These are phyloP conservation scores for Hydrophis major DNA, from an alignment of 2,797 vertebrate genomes.

Conservation along the genomic window DNA sequence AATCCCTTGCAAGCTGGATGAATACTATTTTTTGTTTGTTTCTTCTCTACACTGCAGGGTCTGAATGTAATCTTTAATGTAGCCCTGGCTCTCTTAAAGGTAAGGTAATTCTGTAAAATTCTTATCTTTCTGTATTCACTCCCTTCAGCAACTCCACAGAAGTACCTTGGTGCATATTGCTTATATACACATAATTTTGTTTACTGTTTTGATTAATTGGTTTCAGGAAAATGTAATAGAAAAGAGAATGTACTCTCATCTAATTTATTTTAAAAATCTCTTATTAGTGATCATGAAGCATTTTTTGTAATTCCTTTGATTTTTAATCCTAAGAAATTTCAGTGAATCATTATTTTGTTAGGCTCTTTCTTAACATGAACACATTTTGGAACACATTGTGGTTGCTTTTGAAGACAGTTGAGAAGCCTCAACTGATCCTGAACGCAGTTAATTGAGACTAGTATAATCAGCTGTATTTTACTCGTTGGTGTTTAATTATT, in stretches of 20 bases:
- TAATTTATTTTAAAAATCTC: neutral
- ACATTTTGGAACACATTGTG: neutral
- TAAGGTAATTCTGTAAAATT: conserved; percentile 61
- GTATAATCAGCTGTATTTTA: neutral
- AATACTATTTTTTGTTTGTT: conserved; percentile 40
- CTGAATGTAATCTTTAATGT: conserved; percentile 97
- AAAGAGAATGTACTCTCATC: neutral
- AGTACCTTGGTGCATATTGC: neutral
- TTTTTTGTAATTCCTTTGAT: neutral
- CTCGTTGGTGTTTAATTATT: neutral
- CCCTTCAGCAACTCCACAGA: neutral
- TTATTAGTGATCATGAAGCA: neutral
- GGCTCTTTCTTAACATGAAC: neutral
- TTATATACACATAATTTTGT: neutral
- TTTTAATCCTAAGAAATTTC: neutral
- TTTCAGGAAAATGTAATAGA: neutral
- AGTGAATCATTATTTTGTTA: neutral
- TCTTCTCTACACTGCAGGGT: conserved; percentile 73
- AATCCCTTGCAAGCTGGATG: neutral
- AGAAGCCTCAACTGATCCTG: neutral
- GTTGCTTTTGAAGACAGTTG: neutral
- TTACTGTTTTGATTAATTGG: neutral
- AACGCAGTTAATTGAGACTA: neutral
- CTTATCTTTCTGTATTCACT: neutral
- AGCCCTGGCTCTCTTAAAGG: conserved; percentile 95